Conservation (phyloP, 2,113 vertebrate genomes). For the Rostratula benghalensis region DNA sequence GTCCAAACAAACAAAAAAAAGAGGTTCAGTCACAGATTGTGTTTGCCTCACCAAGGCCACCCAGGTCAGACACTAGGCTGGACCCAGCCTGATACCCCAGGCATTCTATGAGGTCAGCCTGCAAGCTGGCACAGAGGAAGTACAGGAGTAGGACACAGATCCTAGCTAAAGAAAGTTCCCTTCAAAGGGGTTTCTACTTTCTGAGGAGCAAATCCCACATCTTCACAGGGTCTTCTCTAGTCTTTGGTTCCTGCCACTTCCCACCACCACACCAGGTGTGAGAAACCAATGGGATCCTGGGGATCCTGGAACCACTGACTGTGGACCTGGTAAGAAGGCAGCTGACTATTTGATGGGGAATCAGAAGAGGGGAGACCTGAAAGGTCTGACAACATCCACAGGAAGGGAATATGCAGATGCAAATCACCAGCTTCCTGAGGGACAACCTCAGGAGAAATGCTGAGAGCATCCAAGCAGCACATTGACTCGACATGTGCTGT, state of each 20-base stretch:
- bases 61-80: accelerated
- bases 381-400: not conserved
- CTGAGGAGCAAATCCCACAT: not conserved
- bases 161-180: not conserved
- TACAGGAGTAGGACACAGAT: not conserved
- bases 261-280: accelerated
- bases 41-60: not conserved
- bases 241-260: not conserved
- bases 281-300: not conserved
- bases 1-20: not conserved
- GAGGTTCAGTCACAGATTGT: not conserved
- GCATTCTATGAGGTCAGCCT: not conserved
- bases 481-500: not conserved
- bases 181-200: not conserved
- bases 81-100: not conserved
- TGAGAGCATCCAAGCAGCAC: not conserved
- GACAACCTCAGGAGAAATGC: not conserved
- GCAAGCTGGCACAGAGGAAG: not conserved
- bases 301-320: not conserved
- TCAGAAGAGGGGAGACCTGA: not conserved
- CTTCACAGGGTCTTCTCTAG: not conserved
- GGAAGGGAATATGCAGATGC: not conserved
- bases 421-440: not conserved
- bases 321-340: not conserved
- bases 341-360: not conserved